A percentile compares a stretch with the other conserved stretches of the same genome.
These are phyloP conservation scores for Anagrus nilaparvatae DNA, from an alignment of 1,140 invertebrate species.

Conservation along the genomic window DNA sequence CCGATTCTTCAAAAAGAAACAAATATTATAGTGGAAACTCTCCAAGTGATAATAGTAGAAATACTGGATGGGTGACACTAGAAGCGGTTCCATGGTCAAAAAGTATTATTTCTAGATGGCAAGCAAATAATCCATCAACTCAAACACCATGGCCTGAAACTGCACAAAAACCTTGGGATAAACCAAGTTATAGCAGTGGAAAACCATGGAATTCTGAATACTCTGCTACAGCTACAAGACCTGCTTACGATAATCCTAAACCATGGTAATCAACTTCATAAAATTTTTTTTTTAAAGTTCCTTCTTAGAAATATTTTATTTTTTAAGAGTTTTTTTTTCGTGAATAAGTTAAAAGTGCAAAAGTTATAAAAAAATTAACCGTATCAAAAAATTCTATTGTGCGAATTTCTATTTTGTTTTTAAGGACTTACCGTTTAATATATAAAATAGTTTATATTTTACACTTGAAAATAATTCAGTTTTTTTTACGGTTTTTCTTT, in stretches of 20 bases:
- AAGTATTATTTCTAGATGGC: slow-evolving; percentile 71
- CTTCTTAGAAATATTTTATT: too few species aligned
- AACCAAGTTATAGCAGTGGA: slow-evolving; percentile 21
- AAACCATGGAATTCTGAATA: slow-evolving; percentile 34
- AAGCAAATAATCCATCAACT: slow-evolving; percentile 47
- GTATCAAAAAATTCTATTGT: too few species aligned
- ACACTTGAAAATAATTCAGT: too few species aligned
- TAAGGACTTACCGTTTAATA: too few species aligned
- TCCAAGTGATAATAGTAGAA: slow-evolving; percentile 55
- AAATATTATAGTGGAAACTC: slow-evolving; percentile 35
- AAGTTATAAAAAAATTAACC: too few species aligned
- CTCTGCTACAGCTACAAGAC: slow-evolving; percentile 19
- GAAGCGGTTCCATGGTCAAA: slow-evolving; percentile 69
- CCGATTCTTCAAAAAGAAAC: slow-evolving; percentile 39
- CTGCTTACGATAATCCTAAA: slow-evolving; percentile 23
- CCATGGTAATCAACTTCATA: too few species aligned
- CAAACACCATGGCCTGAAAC: slow-evolving; percentile 36
- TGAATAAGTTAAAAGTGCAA: too few species aligned
- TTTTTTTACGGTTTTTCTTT: too few species aligned
- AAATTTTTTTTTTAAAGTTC: too few species aligned
- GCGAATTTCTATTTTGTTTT: too few species aligned
- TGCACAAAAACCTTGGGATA: slow-evolving; percentile 37
- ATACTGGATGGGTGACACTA: slow-evolving; percentile 60
- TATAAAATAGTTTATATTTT: too few species aligned
- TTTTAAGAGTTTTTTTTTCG: too few species aligned